phyloP scores from a whole-genome alignment of 1,140 invertebrate genomes.

The Leptinotarsa undecemlineata region DNA sequence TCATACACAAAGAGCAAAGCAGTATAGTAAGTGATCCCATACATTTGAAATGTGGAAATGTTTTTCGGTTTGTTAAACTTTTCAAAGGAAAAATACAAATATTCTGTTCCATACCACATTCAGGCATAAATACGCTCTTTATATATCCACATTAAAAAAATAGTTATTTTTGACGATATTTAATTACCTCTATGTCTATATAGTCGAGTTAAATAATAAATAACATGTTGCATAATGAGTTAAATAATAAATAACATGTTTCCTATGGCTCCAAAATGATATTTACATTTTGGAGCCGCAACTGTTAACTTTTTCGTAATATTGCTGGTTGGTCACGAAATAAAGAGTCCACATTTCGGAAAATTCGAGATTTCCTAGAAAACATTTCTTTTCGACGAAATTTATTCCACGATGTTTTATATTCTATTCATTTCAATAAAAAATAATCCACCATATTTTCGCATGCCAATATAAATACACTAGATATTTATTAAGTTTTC shows the following conservation, averaged over 20 bases:
- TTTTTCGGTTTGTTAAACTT: no score
- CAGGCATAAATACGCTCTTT: no score
- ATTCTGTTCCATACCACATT: no score
- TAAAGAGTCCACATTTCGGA: slow-evolving; percentile 12
- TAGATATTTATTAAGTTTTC: slow-evolving; percentile 2
- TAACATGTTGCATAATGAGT: slow-evolving; percentile 1
- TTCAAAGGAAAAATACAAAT: no score
- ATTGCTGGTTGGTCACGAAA: slow-evolving; percentile 25
- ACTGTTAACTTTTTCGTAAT: slow-evolving; percentile 32
- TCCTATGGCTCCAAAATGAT: slow-evolving; percentile 28
- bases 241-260: slow-evolving; percentile 26
- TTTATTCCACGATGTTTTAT: slow-evolving; percentile 2
- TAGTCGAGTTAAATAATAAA: slow-evolving; percentile 15
- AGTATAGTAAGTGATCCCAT: neutral
- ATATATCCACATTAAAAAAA: slow-evolving; percentile 9
- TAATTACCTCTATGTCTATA: slow-evolving; percentile 4
- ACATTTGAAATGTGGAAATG: slow-evolving; percentile 1
- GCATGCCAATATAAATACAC: neutral
- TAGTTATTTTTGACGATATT: slow-evolving; percentile 30
- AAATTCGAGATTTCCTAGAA: slow-evolving; percentile 21
- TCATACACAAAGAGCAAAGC: neutral
- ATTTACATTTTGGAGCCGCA: slow-evolving; percentile 26
- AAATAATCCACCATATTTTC: slow-evolving; percentile 6
- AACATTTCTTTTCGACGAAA: neutral
- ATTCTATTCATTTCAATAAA: neutral